Evolutionary conservation across 2,888 invertebrate genomes (phyloP).

Genomic region (Thera obeliscata): DNA sequence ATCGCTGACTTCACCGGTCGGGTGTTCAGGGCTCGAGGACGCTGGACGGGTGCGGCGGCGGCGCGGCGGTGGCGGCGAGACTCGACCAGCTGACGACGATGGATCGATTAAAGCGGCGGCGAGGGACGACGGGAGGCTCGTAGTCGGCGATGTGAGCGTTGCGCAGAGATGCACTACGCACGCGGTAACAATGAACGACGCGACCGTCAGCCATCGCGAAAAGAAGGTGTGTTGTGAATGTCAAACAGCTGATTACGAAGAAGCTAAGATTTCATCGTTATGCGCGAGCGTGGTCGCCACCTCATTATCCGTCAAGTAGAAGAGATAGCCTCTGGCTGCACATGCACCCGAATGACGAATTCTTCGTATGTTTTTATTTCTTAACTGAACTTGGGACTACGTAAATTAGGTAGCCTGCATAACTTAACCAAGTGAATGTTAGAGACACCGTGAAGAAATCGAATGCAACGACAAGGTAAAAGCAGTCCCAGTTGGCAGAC

Average conservation of each 20-base stretch:
- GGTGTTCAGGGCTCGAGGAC: conserved; percentile 17
- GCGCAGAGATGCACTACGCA: conserved; percentile 66
- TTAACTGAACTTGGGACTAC: background rate
- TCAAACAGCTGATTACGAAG: conserved; percentile 77
- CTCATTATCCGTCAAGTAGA: too few species aligned
- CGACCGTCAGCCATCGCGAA: conserved; percentile 22
- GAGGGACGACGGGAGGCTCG: conserved; percentile 54
- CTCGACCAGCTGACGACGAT: conserved; percentile 43
- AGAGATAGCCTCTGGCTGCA: too few species aligned
- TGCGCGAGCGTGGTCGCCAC: conserved; percentile 21
- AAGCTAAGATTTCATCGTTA: conserved; percentile 49
- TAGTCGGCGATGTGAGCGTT: conserved; percentile 51
- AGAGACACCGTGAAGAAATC: background rate
- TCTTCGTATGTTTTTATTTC: background rate
- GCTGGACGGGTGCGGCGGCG: conserved; percentile 22
- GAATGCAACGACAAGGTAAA: conserved; percentile 1
- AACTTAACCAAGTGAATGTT: too few species aligned
- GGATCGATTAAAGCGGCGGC: conserved; percentile 69
- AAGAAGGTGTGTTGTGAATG: conserved; percentile 53
- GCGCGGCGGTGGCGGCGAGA: conserved; percentile 35
- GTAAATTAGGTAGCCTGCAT: too few species aligned
- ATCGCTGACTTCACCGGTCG: conserved; percentile 5
- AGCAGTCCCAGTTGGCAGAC: conserved; percentile 10
- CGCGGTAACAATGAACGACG: conserved; percentile 34
- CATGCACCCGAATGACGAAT: background rate